Percentiles rank a stretch among this genome's conserved stretches.
Evolutionary conservation across 2,888 invertebrate species (phyloP).

Genomic region (Chrysolina haemoptera): DNA sequence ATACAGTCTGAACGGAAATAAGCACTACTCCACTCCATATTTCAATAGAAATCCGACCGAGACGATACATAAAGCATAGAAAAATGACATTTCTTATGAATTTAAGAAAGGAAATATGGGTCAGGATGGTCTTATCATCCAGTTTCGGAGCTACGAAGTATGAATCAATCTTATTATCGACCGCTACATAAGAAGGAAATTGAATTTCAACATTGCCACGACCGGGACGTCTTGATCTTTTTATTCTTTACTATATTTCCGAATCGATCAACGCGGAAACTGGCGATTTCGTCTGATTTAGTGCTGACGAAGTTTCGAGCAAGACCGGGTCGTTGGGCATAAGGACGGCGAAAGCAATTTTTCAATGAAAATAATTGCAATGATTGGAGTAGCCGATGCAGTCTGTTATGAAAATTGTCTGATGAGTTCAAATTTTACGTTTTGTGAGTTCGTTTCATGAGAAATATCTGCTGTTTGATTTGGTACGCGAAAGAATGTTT

Average conservation of each 20-base stretch:
- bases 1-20: conserved; percentile 1
- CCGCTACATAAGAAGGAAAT: conserved; percentile 53
- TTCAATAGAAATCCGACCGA: conserved; percentile 30
- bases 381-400: not conserved
- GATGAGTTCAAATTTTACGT: not conserved
- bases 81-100: conserved; percentile 48
- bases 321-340: conserved; percentile 14
- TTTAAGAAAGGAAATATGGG: conserved; percentile 51
- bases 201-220: conserved; percentile 54
- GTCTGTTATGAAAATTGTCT: not conserved
- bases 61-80: conserved; percentile 45
- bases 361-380: not conserved
- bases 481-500: too few relatives aligned
- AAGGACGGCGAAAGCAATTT: not conserved
- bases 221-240: conserved; percentile 52
- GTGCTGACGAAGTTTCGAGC: conserved; percentile 31
- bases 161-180: conserved; percentile 59
- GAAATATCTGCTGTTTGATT: too few relatives aligned
- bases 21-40: conserved; percentile 26
- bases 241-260: conserved; percentile 44
- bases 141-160: conserved; percentile 52
- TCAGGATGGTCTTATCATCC: conserved; percentile 53
- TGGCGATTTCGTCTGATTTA: conserved; percentile 35
- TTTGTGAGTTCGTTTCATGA: not conserved
- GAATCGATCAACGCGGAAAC: conserved; percentile 39